Evolutionary conservation across 2,113 vertebrate genomes (phyloP), one percentile per base, ranked within the genome.

Genomic region (Pholis gunnellus): DNA sequence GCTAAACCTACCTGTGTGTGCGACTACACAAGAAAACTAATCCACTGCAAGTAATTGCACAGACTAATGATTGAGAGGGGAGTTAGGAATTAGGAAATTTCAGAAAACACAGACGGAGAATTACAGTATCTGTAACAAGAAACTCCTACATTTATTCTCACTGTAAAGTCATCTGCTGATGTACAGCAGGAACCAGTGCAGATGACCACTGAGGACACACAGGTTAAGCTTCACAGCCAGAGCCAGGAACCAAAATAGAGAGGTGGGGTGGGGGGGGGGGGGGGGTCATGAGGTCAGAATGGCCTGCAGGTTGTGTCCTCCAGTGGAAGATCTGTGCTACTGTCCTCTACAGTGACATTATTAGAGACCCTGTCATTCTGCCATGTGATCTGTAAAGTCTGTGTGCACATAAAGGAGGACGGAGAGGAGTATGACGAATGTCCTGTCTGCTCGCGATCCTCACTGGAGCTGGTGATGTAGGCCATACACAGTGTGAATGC

Each of bases 401-500:
- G 74, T 64, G 71, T 57, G 78, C 78, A 87, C 72, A 78, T 78
- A 87, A 89, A 89, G 63, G 85, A 88, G 89, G 83, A 89, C 81
- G 83, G 56, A 75, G 78, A 77, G 67, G 85, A 86, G 87, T 75
- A 82, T 88, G 89, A 92, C 80, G 48, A 92, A 91, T 91, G 81
- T 79, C 76, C 86, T 84, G 90, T 86, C 81, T 77, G 65, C 63
- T 81, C 66, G 5, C 20, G 72, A 88, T 87, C 76, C 84, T 87
- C 87, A 56, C 82, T n/a, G 74, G 84, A 75, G 59, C 73, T 40
- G 80, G 50, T 64, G 72, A 90, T 87, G 83, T 87, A 85, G 89
- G 82, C 81, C 86, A 88, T 48, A 72, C 79, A 54, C 68, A 73
- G 38, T 54, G 56, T 48, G 61, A 80, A 72, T 72, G 65, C 59